A percentile compares a stretch with the other conserved stretches of the same genome.
These are phyloP conservation scores for Typhlomys cinereus DNA, from an alignment of 2,113 vertebrate species.

Conservation along the genomic window DNA sequence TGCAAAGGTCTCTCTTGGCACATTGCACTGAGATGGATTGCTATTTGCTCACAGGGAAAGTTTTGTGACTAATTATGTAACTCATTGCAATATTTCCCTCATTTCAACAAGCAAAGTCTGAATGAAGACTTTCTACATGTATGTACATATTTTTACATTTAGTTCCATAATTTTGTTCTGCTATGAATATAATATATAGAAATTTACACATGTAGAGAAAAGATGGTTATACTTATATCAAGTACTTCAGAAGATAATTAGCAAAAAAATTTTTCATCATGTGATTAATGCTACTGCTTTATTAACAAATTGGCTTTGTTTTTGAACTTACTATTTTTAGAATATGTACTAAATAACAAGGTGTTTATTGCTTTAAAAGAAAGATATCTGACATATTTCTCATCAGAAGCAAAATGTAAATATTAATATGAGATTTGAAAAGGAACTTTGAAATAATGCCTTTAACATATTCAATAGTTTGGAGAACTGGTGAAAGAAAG, in stretches of 20 bases:
- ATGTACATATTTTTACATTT: neutral
- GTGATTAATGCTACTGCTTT: neutral
- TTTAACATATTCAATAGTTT: neutral
- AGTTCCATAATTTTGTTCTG: neutral
- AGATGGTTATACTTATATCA: neutral
- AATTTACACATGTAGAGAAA: conserved; percentile 2
- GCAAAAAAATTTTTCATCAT: neutral
- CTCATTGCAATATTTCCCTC: conserved; percentile 55
- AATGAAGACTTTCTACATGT: neutral
- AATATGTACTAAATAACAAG: neutral
- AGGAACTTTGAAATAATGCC: neutral
- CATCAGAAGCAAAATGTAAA: no score
- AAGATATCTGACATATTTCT: no score
- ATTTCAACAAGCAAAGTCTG: conserved; percentile 13
- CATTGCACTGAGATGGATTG: conserved; percentile 67
- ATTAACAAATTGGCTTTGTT: neutral
- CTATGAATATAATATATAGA: neutral
- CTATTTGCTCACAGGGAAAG: conserved; percentile 72
- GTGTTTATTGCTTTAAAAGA: neutral
- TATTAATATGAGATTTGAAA: neutral
- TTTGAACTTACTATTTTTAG: neutral
- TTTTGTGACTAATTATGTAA: conserved; percentile 70
- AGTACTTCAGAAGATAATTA: neutral
- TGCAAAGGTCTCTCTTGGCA: conserved; percentile 70
- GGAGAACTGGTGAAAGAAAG: neutral